Evolutionary conservation across 2,113 vertebrate species (phyloP).

Genomic region (Harpagus bidentatus): DNA sequence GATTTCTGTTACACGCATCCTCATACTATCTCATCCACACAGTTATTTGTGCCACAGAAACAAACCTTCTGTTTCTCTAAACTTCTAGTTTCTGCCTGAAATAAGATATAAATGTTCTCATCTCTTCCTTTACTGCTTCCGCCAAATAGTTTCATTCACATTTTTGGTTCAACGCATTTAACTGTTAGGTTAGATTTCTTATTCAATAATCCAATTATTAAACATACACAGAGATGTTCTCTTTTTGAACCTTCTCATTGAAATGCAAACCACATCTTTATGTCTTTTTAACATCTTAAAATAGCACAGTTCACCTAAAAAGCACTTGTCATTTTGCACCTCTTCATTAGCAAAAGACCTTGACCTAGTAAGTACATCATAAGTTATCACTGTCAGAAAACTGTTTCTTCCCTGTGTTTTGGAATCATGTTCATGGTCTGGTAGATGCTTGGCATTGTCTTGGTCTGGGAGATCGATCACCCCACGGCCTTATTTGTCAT

Average conservation of each 20-base stretch:
- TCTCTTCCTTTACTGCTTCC: not conserved
- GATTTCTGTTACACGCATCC: not conserved
- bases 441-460: not conserved
- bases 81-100: not conserved
- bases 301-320: not conserved
- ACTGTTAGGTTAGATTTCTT: not conserved
- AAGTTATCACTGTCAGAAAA: not conserved
- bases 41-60: not conserved
- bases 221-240: not conserved
- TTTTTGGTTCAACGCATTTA: not conserved
- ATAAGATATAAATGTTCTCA: not conserved
- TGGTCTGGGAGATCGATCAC: not conserved
- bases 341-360: not conserved
- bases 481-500: not conserved
- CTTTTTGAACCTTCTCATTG: not conserved
- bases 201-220: not conserved
- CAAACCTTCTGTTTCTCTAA: not conserved
- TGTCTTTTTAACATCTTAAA: not conserved
- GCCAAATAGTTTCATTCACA: not conserved
- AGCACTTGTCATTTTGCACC: not conserved
- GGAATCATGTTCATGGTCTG: not conserved
- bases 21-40: not conserved
- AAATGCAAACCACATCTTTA: not conserved
- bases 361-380: not conserved
- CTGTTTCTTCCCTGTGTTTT: not conserved